Evolutionary conservation across 2,797 vertebrate genomes (phyloP).

Genomic region (Ciconia nigra): DNA sequence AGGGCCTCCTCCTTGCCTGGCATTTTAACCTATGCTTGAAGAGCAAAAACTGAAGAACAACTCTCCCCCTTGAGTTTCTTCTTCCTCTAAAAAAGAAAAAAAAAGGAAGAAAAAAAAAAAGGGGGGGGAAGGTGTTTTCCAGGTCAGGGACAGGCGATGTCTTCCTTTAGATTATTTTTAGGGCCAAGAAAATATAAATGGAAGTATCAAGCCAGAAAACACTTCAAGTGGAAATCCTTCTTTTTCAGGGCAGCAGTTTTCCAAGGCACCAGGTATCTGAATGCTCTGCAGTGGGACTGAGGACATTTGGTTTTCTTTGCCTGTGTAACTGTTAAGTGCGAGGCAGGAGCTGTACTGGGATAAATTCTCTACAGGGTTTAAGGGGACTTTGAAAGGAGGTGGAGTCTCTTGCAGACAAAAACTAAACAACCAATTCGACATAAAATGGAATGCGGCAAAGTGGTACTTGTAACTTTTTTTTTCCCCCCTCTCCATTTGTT

Average conservation of each 20-base stretch:
- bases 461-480: background rate
- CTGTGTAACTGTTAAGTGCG: rapidly evolving
- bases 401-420: constrained; percentile 27
- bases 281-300: background rate
- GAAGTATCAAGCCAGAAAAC: background rate
- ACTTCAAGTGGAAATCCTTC: background rate
- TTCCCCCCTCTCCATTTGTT: rapidly evolving
- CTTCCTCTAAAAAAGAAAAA: background rate
- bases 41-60: background rate
- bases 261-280: background rate
- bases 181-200: background rate
- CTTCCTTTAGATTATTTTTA: background rate
- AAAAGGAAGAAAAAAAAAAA: too few relatives aligned
- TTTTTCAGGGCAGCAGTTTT: background rate
- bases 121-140: background rate
- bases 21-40: background rate
- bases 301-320: background rate
- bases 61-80: background rate
- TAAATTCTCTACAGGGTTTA: background rate
- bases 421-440: constrained; percentile 10
- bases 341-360: background rate
- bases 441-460: background rate
- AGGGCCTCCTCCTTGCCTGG: background rate
- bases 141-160: background rate
- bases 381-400: constrained; percentile 23